These are phyloP conservation scores for Tetraneura akinire DNA, from an alignment of 1,140 invertebrate genomes.

Conservation along the genomic window DNA sequence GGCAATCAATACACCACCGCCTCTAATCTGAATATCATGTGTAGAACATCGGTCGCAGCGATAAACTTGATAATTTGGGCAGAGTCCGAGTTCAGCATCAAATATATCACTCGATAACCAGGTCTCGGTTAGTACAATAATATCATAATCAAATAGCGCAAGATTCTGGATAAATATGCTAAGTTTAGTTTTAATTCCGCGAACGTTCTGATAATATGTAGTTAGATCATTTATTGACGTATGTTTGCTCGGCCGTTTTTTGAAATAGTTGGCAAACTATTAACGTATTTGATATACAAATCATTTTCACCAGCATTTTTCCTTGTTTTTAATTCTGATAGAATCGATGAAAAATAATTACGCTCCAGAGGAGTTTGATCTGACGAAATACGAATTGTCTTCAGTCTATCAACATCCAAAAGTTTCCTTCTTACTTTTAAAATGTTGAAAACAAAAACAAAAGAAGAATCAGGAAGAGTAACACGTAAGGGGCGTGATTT, in stretches of 20 bases:
- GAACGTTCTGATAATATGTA: background rate
- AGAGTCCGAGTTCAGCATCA: background rate
- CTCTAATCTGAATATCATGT: background rate
- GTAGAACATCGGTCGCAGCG: background rate
- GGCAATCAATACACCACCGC: background rate
- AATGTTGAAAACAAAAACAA: background rate
- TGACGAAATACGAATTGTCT: background rate
- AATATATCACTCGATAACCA: background rate
- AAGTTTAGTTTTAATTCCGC: background rate
- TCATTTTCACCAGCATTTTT: background rate
- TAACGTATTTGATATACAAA: background rate
- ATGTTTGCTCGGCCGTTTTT: background rate
- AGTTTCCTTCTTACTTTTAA: background rate
- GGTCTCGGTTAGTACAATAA: conserved; percentile 6
- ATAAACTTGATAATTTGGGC: background rate
- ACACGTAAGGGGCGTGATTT: background rate
- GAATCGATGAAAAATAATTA: background rate
- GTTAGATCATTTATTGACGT: background rate
- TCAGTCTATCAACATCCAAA: background rate
- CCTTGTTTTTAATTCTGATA: background rate
- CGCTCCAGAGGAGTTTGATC: background rate
- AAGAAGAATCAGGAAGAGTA: background rate
- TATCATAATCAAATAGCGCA: background rate
- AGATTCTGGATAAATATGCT: background rate
- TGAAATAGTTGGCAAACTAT: background rate